These are phyloP conservation scores for Eulemur rufifrons DNA, from an alignment of 2,113 vertebrate species.

Conservation along the genomic window DNA sequence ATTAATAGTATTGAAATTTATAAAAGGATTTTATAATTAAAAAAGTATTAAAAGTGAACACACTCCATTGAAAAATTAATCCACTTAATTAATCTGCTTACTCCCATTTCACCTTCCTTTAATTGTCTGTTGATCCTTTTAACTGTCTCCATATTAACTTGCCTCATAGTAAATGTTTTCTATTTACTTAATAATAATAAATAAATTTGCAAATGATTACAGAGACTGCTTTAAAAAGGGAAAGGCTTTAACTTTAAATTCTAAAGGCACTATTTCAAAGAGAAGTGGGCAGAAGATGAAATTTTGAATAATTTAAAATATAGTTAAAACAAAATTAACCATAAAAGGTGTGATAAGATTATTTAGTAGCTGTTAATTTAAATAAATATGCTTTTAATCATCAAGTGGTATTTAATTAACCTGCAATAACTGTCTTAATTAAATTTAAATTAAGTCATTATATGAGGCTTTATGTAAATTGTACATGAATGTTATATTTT, in stretches of 20 bases:
- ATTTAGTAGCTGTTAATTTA: constrained; percentile 82
- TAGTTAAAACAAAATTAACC: constrained; percentile 68
- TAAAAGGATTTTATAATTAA: constrained; percentile 38
- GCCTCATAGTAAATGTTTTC: not conserved
- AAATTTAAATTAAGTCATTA: constrained; percentile 83
- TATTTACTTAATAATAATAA: constrained; percentile 55
- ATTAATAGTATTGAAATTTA: not conserved
- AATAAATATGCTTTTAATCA: constrained; percentile 86
- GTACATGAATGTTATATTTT: constrained; percentile 71
- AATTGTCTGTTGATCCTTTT: constrained; percentile 50
- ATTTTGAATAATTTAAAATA: constrained; percentile 71
- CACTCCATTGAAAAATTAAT: constrained; percentile 19
- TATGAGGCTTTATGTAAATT: constrained; percentile 79
- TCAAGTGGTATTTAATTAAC: constrained; percentile 84
- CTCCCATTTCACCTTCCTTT: constrained; percentile 50
- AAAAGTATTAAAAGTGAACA: constrained; percentile 19
- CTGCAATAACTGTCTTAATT: constrained; percentile 81
- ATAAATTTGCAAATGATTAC: not conserved
- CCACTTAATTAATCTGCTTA: constrained; percentile 37
- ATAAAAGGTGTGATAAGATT: constrained; percentile 72
- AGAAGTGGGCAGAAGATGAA: not conserved
- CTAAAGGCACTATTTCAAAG: constrained; percentile 40
- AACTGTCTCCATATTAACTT: not conserved
- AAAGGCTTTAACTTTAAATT: constrained; percentile 35
- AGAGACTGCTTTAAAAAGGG: not conserved